Percentiles rank a stretch among this genome's conserved stretches.
phyloP scores from a whole-genome alignment of 1,140 invertebrate species.

The Homalodisca vitripennis region DNA sequence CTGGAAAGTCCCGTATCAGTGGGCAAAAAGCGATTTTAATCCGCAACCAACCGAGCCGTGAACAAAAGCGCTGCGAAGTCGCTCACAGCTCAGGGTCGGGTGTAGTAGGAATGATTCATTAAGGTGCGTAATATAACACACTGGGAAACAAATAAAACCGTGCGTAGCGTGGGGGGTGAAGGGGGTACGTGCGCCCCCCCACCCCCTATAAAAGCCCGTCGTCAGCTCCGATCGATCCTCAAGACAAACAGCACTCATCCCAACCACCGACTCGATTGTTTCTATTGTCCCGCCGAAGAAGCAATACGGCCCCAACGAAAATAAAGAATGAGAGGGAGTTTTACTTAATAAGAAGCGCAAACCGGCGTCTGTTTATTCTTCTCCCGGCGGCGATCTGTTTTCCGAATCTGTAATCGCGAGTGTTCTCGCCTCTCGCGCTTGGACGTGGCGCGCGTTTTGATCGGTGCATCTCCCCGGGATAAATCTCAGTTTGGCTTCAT shows the following conservation, averaged over 20 bases:
- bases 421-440: too few relatives aligned
- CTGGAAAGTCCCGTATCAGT: too few relatives aligned
- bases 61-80: too few relatives aligned
- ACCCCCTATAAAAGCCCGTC: conserved; percentile 1
- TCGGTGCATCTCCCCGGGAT: background rate
- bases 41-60: too few relatives aligned
- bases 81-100: background rate
- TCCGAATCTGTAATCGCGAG: background rate
- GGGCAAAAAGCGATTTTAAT: too few relatives aligned
- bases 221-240: background rate
- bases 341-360: conserved; percentile 25
- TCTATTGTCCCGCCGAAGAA: background rate
- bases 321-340: conserved; percentile 18
- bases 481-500: background rate
- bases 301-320: background rate
- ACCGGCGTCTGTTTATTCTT: conserved; percentile 4
- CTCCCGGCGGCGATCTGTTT: background rate
- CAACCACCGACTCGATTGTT: background rate
- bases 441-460: conserved; percentile 1
- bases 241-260: background rate
- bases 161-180: too few relatives aligned
- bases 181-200: background rate
- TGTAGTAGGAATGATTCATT: conserved; percentile 6
- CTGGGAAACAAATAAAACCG: conserved; percentile 15
- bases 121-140: conserved; percentile 16